Conservation (phyloP, 2,113 vertebrate species). For the Grammomys surdaster region DNA sequence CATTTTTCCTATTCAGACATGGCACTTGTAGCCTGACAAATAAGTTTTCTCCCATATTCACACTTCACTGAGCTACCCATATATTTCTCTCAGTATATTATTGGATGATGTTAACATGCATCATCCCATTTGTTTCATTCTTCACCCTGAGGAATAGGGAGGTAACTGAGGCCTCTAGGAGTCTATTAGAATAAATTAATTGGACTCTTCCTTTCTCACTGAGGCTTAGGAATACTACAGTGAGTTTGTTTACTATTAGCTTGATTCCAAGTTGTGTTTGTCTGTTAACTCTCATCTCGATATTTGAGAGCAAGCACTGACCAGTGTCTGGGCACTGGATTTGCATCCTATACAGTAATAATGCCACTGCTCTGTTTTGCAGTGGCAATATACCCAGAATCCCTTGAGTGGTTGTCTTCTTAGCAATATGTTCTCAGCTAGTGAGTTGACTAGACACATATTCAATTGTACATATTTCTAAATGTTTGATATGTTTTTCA, state of each 20-base stretch:
- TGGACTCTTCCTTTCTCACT: not conserved
- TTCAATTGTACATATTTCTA: not conserved
- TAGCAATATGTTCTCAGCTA: slow-evolving; percentile 15
- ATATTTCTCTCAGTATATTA: not conserved
- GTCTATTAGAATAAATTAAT: not conserved
- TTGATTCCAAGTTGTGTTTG: not conserved
- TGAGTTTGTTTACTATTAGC: not conserved
- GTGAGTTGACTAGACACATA: not conserved
- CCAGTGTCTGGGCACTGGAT: not conserved
- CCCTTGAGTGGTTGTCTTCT: not conserved
- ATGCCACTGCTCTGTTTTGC: not conserved
- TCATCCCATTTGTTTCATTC: not conserved
- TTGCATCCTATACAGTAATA: not conserved
- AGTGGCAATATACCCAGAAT: not conserved
- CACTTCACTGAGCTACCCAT: not conserved
- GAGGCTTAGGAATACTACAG: not conserved
- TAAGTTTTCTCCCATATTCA: not conserved
- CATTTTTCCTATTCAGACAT: not conserved
- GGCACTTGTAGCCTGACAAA: not conserved
- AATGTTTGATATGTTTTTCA: not conserved
- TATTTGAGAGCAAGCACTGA: not conserved
- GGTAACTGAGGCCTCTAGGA: not conserved
- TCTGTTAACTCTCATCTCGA: not conserved
- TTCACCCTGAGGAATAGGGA: slow-evolving; percentile 17
- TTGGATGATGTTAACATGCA: not conserved